A percentile compares a stretch with the other conserved stretches of the same genome.
phyloP scores from a whole-genome alignment of 1,140 invertebrate genomes.

The Alviniconcha marisindica region DNA sequence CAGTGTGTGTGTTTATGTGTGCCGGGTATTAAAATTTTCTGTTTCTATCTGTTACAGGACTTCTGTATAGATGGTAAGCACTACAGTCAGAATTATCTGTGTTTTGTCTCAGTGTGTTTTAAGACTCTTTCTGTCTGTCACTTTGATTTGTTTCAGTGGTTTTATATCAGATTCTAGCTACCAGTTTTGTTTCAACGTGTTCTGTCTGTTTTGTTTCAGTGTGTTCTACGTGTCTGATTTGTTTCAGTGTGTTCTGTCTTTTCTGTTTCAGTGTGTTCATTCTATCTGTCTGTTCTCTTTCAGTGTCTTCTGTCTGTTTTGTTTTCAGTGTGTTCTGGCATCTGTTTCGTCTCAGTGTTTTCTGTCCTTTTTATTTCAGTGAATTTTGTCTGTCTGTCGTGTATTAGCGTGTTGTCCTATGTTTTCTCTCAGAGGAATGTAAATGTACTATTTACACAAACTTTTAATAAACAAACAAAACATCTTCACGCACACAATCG shows the following conservation, averaged over 20 bases:
- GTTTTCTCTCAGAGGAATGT: background rate
- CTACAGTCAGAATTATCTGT: background rate
- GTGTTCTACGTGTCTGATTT: background rate
- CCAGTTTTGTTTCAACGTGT: background rate
- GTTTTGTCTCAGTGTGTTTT: background rate
- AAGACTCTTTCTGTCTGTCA: background rate
- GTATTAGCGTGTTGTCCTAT: background rate
- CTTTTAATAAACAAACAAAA: too few species aligned
- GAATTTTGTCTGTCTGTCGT: too few species aligned
- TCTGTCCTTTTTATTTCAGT: background rate
- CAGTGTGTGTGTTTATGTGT: background rate
- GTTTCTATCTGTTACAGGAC: slow-evolving; percentile 10
- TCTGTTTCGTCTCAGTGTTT: background rate
- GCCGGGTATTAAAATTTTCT: background rate
- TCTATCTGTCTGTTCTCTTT: background rate
- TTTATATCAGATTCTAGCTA: background rate
- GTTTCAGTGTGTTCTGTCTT: background rate
- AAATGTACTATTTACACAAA: too few species aligned
- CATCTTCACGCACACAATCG: too few species aligned
- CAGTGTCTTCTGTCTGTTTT: background rate
- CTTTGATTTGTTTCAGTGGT: background rate
- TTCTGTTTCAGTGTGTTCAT: background rate
- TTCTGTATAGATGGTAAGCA: slow-evolving; percentile 33
- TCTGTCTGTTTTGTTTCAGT: background rate
- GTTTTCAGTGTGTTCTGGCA: background rate